Evolutionary conservation across 1,140 invertebrate genomes (phyloP), one percentile per base, ranked within the genome.

Genomic region (Metaphire vulgaris): DNA sequence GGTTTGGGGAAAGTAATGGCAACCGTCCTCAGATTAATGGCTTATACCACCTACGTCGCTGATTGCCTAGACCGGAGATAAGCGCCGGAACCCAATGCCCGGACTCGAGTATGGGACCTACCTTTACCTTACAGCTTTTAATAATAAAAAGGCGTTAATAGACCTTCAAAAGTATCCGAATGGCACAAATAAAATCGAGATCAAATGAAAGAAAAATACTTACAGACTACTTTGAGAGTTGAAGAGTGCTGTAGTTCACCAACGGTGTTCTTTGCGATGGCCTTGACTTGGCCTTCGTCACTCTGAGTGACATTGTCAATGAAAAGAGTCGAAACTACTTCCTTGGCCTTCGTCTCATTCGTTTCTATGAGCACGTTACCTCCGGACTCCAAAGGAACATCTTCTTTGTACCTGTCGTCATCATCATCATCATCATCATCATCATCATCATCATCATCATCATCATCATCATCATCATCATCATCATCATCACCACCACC

Each of bases 251-350:
- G 78, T 12, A 79, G 93, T 81, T 92, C 90, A 0, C 96, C 96
- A 1, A 96, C 89, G 71, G 96, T 93, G 83, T 98, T 98, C 77
- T 90, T 90, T 0, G 95, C 95, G 30, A 88, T 89, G 56, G 95
- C 90, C n/a, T 90, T 90, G 84, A 97, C 97, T 74, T 89, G 89
- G 28, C 95, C 96, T 64, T 91, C 91, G 85, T 98, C 95, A 70
- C 91, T 90, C 0, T 89, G 87, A 1, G 89, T 90, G 0, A 96
- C 92, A 81, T 92, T 92, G 85, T 97, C 97, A 69, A 98, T 81
- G 34, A 73, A 81, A 0, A 85, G 80, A 56, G 81, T 85, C 70
- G 83, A 80, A 6, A 76, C 74, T 1, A 87, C 81, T 33, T 83
- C 81, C 31, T 73, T 73, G n/a, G 79, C 82, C 64, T 86, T 73